Evolutionary conservation across 2,113 vertebrate species (phyloP).

Genomic region (Odontophorus gujanensis): DNA sequence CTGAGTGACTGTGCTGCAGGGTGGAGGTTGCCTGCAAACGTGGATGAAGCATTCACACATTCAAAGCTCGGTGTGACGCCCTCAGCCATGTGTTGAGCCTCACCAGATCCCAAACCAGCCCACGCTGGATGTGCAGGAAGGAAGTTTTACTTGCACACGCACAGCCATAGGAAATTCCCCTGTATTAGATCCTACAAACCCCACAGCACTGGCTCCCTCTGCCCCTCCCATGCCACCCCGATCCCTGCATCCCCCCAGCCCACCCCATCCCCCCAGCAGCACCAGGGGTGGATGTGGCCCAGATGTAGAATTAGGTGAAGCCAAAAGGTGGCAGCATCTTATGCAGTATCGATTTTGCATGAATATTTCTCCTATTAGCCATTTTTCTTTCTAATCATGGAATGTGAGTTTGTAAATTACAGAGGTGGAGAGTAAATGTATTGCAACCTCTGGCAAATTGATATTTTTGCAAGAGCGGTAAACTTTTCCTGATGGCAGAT

Average conservation of each 20-base stretch:
- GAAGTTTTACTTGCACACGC: neutral
- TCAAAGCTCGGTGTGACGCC: neutral
- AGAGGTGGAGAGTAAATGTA: constrained; percentile 29
- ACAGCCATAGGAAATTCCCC: neutral
- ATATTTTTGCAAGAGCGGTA: constrained; percentile 56
- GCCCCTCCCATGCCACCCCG: fast-evolving
- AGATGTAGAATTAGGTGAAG: constrained; percentile 41
- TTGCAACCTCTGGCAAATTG: constrained; percentile 54
- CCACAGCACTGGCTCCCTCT: neutral
- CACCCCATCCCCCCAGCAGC: neutral
- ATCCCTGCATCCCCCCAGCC: neutral
- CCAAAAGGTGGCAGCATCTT: constrained; percentile 67
- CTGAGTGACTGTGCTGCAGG: neutral
- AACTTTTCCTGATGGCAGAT: constrained; percentile 54
- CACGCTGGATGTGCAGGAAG: neutral
- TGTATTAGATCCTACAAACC: neutral
- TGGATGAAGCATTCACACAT: neutral
- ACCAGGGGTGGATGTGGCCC: constrained; percentile 8
- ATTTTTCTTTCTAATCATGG: constrained; percentile 47
- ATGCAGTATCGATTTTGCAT: constrained; percentile 30
- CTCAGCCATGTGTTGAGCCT: neutral
- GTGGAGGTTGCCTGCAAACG: neutral
- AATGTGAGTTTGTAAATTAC: constrained; percentile 59
- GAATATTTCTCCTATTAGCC: constrained; percentile 42
- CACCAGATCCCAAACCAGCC: neutral